A percentile compares a stretch with the other conserved stretches of the same genome.
phyloP scores from a whole-genome alignment of 1,140 invertebrate genomes.

The Drosophila burlai region DNA sequence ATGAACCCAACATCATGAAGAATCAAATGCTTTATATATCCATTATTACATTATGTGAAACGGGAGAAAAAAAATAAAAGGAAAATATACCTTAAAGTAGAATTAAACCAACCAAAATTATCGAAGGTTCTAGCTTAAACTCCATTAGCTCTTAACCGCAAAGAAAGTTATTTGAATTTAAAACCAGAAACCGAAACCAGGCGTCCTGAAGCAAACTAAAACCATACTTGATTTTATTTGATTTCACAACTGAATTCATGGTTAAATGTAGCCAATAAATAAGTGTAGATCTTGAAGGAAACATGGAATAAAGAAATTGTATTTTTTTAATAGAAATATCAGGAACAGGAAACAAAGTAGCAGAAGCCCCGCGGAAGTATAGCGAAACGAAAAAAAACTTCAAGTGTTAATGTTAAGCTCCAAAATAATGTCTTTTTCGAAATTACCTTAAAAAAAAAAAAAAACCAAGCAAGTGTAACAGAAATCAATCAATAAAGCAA shows the following conservation, averaged over 20 bases:
- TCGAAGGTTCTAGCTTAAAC: slow-evolving; percentile 76
- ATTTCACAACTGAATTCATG: slow-evolving; percentile 43
- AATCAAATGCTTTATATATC: slow-evolving; percentile 72
- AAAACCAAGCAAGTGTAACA: slow-evolving; percentile 37
- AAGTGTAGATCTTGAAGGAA: slow-evolving; percentile 48
- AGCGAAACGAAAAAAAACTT: slow-evolving; percentile 16
- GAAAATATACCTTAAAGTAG: slow-evolving; percentile 72
- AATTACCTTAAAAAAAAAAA: slow-evolving; percentile 31
- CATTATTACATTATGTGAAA: slow-evolving; percentile 46
- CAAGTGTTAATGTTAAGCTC: slow-evolving; percentile 56
- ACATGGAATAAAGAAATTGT: slow-evolving; percentile 58
- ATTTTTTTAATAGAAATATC: slow-evolving; percentile 69
- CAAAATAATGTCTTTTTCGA: slow-evolving; percentile 42
- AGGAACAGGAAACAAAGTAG: slow-evolving; percentile 13
- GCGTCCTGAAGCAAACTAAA: slow-evolving; percentile 45
- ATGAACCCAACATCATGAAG: slow-evolving; percentile 45
- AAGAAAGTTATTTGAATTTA: slow-evolving; percentile 66
- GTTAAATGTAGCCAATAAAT: slow-evolving; percentile 57
- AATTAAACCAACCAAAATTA: slow-evolving; percentile 71
- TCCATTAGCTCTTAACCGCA: slow-evolving; percentile 46
- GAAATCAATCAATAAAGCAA: slow-evolving; percentile 42
- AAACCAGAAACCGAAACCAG: slow-evolving; percentile 5
- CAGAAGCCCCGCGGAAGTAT: slow-evolving; percentile 32
- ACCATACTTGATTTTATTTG: slow-evolving; percentile 22
- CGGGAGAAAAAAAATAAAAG: slow-evolving; percentile 23